Percentiles rank a stretch among this genome's conserved stretches.
Conservation (phyloP, 2,113 vertebrate genomes). For the Nerophis ophidion region DNA sequence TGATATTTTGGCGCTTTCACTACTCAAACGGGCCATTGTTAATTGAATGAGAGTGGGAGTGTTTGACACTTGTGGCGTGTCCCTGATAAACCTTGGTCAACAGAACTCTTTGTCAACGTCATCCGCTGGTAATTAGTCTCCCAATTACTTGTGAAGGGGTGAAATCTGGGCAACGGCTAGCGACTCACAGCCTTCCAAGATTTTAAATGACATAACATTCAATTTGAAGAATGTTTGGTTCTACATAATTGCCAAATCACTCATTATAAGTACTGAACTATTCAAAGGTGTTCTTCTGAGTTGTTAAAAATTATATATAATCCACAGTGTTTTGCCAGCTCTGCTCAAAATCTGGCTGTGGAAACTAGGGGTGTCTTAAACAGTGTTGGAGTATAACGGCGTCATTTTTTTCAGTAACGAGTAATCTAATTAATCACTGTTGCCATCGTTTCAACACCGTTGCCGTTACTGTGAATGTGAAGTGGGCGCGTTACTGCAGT, state of each 20-base stretch:
- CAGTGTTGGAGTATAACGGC: too few relatives aligned
- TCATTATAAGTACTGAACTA: slow-evolving; percentile 45
- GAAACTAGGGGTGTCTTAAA: slow-evolving; percentile 18
- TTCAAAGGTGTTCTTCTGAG: slow-evolving; percentile 32
- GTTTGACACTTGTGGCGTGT: slow-evolving; percentile 24
- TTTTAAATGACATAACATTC: slow-evolving; percentile 50
- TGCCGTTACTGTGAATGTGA: too few relatives aligned
- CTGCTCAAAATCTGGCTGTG: background rate
- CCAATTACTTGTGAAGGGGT: slow-evolving; percentile 52
- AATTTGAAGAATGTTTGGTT: slow-evolving; percentile 30
- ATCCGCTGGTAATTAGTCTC: slow-evolving; percentile 34
- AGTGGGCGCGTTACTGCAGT: too few relatives aligned
- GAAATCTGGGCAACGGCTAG: slow-evolving; percentile 9
- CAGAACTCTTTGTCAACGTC: slow-evolving; percentile 9
- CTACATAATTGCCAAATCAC: slow-evolving; percentile 48
- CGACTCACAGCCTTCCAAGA: slow-evolving; percentile 20
- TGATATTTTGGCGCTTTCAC: slow-evolving; percentile 24
- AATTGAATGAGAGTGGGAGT: slow-evolving; percentile 48
- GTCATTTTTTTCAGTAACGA: too few relatives aligned
- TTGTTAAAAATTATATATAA: slow-evolving; percentile 22
- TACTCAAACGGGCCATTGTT: slow-evolving; percentile 45
- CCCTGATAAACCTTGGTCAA: background rate
- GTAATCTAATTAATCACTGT: too few relatives aligned
- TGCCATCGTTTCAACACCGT: too few relatives aligned
- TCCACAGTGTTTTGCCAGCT: slow-evolving; percentile 33